Conservation (phyloP, 37 sponge, comb jelly and placozoan genomes). For the Halichondria panicea region DNA sequence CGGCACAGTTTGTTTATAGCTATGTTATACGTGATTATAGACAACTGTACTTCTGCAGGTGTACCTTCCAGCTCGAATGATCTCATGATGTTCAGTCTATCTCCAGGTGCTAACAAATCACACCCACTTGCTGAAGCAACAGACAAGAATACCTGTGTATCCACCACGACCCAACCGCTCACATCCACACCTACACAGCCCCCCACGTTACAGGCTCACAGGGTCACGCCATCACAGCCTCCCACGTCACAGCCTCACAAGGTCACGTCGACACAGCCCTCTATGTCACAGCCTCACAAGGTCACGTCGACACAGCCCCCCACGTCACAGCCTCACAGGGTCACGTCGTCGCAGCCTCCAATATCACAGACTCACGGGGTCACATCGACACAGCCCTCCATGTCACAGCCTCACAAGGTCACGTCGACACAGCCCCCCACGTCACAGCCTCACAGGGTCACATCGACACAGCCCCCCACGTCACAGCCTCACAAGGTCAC, state of each 20-base stretch:
- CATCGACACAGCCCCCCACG: too few species aligned
- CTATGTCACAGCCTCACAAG: background rate
- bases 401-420: too few species aligned
- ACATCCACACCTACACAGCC: too few species aligned
- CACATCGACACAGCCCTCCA: too few species aligned
- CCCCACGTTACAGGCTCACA: too few species aligned
- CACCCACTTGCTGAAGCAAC: too few species aligned
- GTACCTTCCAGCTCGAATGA: background rate
- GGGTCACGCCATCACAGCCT: too few species aligned
- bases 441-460: too few species aligned
- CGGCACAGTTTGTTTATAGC: background rate
- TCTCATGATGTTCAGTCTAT: conserved; percentile 14
- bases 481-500: too few species aligned
- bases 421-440: too few species aligned
- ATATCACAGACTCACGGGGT: background rate
- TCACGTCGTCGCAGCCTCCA: background rate
- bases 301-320: conserved; percentile 1
- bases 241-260: background rate
- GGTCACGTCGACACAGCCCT: background rate
- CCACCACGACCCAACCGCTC: too few species aligned
- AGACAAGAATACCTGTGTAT: too few species aligned
- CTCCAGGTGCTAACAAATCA: background rate
- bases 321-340: background rate
- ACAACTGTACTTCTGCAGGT: background rate
- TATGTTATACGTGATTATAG: background rate